Evolutionary conservation across 1,140 invertebrate species (phyloP).

Genomic region (Trichoplusia ni): DNA sequence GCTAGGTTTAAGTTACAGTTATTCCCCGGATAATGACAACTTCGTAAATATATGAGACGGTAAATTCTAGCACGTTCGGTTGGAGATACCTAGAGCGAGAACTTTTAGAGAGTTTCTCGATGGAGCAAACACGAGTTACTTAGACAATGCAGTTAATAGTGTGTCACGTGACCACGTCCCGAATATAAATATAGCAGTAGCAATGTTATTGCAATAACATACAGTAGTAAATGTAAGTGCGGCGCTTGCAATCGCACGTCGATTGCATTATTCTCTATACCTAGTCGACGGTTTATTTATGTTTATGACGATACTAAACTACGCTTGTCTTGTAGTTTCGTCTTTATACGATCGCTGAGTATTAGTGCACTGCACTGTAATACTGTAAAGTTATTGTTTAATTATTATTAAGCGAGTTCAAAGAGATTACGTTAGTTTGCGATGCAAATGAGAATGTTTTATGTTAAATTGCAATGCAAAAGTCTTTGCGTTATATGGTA

Average conservation of each 20-base stretch:
- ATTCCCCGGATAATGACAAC: too few species aligned
- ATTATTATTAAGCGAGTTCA: too few species aligned
- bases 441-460: too few species aligned
- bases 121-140: neutral
- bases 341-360: neutral
- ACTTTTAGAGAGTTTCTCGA: neutral
- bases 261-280: conserved; percentile 8
- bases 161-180: neutral
- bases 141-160: conserved; percentile 4
- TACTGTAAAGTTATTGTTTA: too few species aligned
- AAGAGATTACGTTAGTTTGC: too few species aligned
- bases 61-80: too few species aligned
- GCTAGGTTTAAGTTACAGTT: too few species aligned
- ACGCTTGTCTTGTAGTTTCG: neutral
- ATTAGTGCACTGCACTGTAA: conserved; percentile 2
- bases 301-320: conserved; percentile 15
- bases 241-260: neutral
- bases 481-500: too few species aligned
- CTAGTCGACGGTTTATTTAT: conserved; percentile 11
- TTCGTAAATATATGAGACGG: too few species aligned
- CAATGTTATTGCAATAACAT: conserved; percentile 12
- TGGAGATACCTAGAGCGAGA: too few species aligned
- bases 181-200: conserved; percentile 3
- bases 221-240: neutral
- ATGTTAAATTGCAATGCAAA: too few species aligned